Conservation (phyloP, 2,888 invertebrate genomes). For the Mimas tiliae region DNA sequence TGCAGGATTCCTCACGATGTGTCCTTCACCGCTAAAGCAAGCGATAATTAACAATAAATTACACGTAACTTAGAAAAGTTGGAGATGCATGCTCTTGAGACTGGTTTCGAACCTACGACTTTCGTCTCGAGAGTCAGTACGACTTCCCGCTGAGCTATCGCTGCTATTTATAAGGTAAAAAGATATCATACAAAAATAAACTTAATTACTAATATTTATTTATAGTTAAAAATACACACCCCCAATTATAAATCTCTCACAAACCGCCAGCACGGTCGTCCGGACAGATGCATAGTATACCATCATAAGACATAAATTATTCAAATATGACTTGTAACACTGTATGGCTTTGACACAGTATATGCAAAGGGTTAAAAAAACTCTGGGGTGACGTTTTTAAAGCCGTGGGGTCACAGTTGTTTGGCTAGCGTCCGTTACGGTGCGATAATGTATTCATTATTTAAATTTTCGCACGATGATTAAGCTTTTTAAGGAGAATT, state of each 20-base stretch:
- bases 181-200: too few relatives aligned
- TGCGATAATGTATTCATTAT: constrained; percentile 69
- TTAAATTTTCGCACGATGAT: constrained; percentile 75
- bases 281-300: constrained; percentile 72
- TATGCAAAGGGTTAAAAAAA: constrained; percentile 82
- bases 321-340: constrained; percentile 83
- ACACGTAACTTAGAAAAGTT: too few relatives aligned
- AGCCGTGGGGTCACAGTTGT: constrained; percentile 65
- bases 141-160: too few relatives aligned
- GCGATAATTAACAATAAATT: too few relatives aligned
- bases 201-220: neutral
- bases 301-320: constrained; percentile 77
- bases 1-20: too few relatives aligned
- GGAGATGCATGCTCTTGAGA: too few relatives aligned
- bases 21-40: too few relatives aligned
- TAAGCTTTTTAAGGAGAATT: constrained; percentile 32
- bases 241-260: constrained; percentile 36
- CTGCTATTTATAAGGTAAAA: neutral
- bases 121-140: too few relatives aligned
- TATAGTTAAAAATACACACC: constrained; percentile 12
- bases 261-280: constrained; percentile 45
- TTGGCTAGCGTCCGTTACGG: constrained; percentile 67
- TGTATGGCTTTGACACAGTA: constrained; percentile 75
- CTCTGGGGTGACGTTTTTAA: constrained; percentile 75
- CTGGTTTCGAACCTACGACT: too few relatives aligned